Conservation (phyloP, 2,888 invertebrate genomes). For the Timandra comae region DNA sequence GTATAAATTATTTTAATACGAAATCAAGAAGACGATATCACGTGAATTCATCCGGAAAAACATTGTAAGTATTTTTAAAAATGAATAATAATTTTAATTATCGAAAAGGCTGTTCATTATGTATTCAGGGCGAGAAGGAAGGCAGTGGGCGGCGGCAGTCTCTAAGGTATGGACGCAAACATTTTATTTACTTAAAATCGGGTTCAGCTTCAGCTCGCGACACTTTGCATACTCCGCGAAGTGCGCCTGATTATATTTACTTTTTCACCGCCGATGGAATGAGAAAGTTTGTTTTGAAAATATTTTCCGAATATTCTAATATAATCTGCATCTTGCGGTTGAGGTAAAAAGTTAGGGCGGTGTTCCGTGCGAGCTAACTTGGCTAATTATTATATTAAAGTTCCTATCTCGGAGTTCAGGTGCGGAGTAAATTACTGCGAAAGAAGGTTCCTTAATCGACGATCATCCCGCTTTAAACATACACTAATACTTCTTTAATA, state of each 20-base stretch:
- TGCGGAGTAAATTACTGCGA: constrained; percentile 12
- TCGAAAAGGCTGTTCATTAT: constrained; percentile 45
- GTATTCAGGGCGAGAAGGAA: constrained; percentile 40
- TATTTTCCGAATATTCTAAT: constrained; percentile 18
- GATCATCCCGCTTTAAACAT: no score
- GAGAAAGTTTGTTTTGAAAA: constrained; percentile 18
- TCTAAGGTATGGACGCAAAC: constrained; percentile 35
- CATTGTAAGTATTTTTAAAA: constrained; percentile 16
- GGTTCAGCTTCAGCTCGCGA: constrained; percentile 31
- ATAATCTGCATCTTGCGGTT: constrained; percentile 13
- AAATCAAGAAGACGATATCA: no score
- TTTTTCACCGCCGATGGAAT: constrained; percentile 14
- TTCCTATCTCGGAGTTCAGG: constrained; percentile 11
- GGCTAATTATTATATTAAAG: constrained; percentile 18
- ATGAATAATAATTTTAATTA: constrained; percentile 42
- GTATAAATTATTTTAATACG: no score
- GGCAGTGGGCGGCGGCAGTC: constrained; percentile 30
- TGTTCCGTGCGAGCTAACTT: constrained; percentile 18
- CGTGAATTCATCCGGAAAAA: no score
- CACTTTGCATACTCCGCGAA: constrained; percentile 27
- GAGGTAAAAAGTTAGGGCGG: constrained; percentile 9
- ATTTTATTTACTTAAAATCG: constrained; percentile 51
- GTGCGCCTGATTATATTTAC: constrained; percentile 22
- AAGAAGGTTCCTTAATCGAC: constrained; percentile 8
- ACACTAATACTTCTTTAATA: no score